phyloP scores from a whole-genome alignment of 1,140 invertebrate species.

The Lepidostoma basale region DNA sequence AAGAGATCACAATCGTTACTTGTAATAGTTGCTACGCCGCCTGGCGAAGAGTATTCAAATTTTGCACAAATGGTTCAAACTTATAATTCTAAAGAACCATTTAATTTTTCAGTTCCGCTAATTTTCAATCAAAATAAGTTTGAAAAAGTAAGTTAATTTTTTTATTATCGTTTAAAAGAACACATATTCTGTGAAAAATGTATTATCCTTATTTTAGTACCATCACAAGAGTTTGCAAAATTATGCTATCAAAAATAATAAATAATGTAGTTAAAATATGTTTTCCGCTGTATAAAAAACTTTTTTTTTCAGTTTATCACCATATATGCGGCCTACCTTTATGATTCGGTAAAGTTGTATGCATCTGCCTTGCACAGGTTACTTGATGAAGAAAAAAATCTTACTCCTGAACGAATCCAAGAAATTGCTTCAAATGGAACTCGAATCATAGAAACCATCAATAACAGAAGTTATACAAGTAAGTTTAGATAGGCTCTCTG shows the following conservation, averaged over 20 bases:
- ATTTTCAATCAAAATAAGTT: constrained; percentile 62
- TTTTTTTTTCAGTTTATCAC: constrained; percentile 74
- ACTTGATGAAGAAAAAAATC: constrained; percentile 65
- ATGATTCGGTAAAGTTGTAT: constrained; percentile 94
- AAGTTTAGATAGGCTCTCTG: constrained; percentile 52
- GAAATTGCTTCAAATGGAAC: constrained; percentile 79
- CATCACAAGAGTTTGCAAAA: too few relatives aligned
- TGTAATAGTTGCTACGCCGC: constrained; percentile 83
- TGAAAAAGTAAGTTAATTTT: constrained; percentile 60
- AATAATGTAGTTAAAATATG: too few relatives aligned
- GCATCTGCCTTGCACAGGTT: constrained; percentile 82
- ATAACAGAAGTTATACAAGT: constrained; percentile 80
- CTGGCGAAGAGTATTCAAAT: constrained; percentile 72
- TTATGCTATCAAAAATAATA: too few relatives aligned
- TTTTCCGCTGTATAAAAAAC: too few relatives aligned
- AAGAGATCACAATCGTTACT: constrained; percentile 80
- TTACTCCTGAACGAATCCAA: constrained; percentile 68
- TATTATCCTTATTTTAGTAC: too few relatives aligned
- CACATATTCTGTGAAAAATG: too few relatives aligned
- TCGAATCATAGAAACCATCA: constrained; percentile 77
- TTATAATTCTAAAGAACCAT: constrained; percentile 78
- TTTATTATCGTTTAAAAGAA: too few relatives aligned
- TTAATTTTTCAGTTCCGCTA: constrained; percentile 71
- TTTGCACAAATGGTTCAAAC: constrained; percentile 79
- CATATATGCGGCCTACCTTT: constrained; percentile 93